A percentile compares a stretch with the other conserved stretches of the same genome.
Evolutionary conservation across 1,140 invertebrate genomes (phyloP).

Genomic region (Drosophila serrata): DNA sequence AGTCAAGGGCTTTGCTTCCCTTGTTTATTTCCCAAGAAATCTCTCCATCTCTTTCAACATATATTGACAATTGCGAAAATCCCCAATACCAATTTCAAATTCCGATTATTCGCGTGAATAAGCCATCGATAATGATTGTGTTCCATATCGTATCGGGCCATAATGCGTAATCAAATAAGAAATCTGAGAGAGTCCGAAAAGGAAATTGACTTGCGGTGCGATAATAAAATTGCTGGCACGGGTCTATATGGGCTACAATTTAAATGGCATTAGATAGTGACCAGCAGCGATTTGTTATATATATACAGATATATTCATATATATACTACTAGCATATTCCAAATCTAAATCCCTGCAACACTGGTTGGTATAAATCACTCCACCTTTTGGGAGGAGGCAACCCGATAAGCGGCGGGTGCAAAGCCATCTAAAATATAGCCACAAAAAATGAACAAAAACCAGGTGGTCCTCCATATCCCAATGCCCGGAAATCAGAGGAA

Average conservation of each 20-base stretch:
- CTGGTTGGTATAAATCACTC: background rate
- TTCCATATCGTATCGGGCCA: conserved; percentile 1
- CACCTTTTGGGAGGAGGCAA: too few species aligned
- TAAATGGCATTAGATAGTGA: conserved; percentile 19
- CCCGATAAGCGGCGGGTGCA: conserved; percentile 17
- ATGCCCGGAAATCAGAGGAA: conserved; percentile 3
- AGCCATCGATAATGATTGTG: conserved; percentile 11
- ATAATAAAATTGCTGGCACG: conserved; percentile 15
- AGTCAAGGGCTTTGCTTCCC: background rate
- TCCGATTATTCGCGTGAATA: conserved; percentile 13
- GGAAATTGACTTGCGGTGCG: conserved; percentile 20
- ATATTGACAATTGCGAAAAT: conserved; percentile 7
- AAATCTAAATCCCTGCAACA: conserved; percentile 10
- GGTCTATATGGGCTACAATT: conserved; percentile 3
- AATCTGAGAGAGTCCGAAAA: conserved; percentile 7
- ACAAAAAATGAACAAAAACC: background rate
- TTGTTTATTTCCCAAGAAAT: background rate
- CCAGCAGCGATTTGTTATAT: background rate
- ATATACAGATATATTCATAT: too few species aligned
- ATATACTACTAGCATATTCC: conserved; percentile 7
- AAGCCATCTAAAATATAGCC: background rate
- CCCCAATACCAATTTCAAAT: conserved; percentile 6
- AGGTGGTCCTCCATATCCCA: background rate
- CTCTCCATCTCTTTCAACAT: background rate
- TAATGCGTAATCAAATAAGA: conserved; percentile 12